A percentile compares a stretch with the other conserved stretches of the same genome.
phyloP scores from a whole-genome alignment of 2,888 invertebrate genomes.

The Achlya flavicornis region DNA sequence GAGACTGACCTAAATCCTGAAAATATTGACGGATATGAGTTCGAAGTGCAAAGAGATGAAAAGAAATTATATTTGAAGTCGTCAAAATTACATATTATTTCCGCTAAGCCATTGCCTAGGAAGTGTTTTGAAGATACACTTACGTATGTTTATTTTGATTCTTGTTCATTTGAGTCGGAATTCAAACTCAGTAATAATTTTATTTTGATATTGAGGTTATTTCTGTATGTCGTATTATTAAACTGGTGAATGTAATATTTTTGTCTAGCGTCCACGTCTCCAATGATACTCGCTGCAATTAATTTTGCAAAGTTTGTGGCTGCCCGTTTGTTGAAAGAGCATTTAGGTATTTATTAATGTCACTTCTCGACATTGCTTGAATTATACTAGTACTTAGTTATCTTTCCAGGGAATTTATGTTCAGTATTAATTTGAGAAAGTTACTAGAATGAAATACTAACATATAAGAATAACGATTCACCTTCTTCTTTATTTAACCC shows the following conservation, averaged over 20 bases:
- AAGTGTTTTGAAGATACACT: slow-evolving; percentile 23
- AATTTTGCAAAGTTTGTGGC: slow-evolving; percentile 36
- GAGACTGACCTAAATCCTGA: neutral
- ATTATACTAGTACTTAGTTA: neutral
- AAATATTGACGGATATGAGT: neutral
- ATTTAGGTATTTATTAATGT: slow-evolving; percentile 26
- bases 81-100: neutral
- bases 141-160: slow-evolving; percentile 19
- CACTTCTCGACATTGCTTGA: neutral
- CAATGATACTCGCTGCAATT: slow-evolving; percentile 31
- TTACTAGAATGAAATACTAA: neutral
- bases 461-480: too few species aligned
- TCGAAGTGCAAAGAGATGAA: neutral
- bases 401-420: slow-evolving; percentile 2
- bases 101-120: slow-evolving; percentile 5
- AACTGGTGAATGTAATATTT: slow-evolving; percentile 21
- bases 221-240: slow-evolving; percentile 34
- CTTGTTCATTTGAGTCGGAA: slow-evolving; percentile 24
- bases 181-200: slow-evolving; percentile 31
- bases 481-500: too few species aligned
- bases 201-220: slow-evolving; percentile 39
- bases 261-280: slow-evolving; percentile 15
- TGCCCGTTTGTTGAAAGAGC: slow-evolving; percentile 15
- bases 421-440: slow-evolving; percentile 18
- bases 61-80: neutral